Conservation (phyloP, 2,888 invertebrate genomes). For the Phanerotoma sp. region DNA sequence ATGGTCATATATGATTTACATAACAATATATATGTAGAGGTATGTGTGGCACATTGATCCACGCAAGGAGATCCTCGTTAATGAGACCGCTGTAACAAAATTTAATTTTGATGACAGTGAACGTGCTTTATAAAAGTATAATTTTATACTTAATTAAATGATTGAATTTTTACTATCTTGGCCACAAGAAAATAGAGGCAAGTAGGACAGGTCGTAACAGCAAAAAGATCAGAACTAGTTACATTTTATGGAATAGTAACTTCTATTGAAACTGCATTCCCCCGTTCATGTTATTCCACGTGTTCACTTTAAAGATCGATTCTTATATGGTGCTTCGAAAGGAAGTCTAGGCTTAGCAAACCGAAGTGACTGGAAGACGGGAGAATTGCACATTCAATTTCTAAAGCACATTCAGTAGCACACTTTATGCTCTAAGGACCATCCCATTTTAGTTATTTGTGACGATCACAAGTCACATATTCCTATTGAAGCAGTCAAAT, state of each 20-base stretch:
- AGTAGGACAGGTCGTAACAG: too few species aligned
- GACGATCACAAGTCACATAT: not conserved
- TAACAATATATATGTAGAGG: too few species aligned
- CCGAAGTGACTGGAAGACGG: not conserved
- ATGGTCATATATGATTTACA: too few species aligned
- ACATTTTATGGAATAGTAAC: not conserved
- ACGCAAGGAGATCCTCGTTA: too few species aligned
- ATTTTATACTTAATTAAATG: too few species aligned
- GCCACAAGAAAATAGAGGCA: too few species aligned
- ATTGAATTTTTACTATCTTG: too few species aligned
- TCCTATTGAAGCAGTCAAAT: not conserved
- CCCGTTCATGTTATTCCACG: not conserved
- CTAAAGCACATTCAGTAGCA: constrained; percentile 37
- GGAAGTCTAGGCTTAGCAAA: not conserved
- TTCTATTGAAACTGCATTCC: not conserved
- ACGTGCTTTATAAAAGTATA: too few species aligned
- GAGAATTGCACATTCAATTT: constrained; percentile 23
- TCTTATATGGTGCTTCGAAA: not conserved
- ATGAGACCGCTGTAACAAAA: too few species aligned
- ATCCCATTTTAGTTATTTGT: constrained; percentile 36
- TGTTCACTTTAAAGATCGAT: not conserved
- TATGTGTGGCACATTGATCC: too few species aligned
- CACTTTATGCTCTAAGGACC: constrained; percentile 30
- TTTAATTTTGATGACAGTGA: too few species aligned
- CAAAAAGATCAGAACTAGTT: too few species aligned